Evolutionary conservation across 2,797 vertebrate genomes (phyloP), one percentile per base, ranked within the genome.

Genomic region (Betta splendens): DNA sequence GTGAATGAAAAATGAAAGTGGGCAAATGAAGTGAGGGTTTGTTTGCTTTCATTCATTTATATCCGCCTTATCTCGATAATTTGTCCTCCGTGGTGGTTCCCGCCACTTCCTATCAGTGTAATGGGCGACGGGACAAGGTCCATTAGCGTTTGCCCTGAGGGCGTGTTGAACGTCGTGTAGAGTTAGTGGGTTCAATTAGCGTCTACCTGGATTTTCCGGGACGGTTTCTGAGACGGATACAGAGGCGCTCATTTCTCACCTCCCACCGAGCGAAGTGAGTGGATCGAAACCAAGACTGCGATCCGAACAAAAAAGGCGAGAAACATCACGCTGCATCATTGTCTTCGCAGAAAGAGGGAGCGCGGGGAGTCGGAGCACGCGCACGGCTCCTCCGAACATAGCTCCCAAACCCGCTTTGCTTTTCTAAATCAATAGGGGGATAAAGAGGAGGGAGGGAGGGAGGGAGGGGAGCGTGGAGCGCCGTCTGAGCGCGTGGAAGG

Each of bases 151-250:
- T 37, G 22, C 5, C 38, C n/a, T 65, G 39, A 48, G 64, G 12
- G n/a, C 42, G 40, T 44, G 53, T 39, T 46, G 11, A 45, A 32
- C 15, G 10, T n/a, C 28, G 3, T 9, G 15, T 1, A 26, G 8
- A 50, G 37, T 1, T 17, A 15, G 29, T 16, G 54, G 44, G 12
- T 46, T 52, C 9, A 46, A 2, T 44, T 59, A 61, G 66, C 64
- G 64, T 67, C 40, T 25, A 60, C 18, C 29, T 64, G 75, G 35
- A 48, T 65, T 58, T 48, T 18, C 12, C 38, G 58, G 79, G 79
- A 86, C 61, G 0, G 80, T 87, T 81, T 83, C 47, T 26, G 33
- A 51, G 25, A 46, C 35, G 57, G 47, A n/a, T 38, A 6, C 18
- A 20, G 54, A 5, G 1, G 2, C 15, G 5, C 33, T 45, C 29